These are phyloP conservation scores for Tetramorium simillimum DNA, from an alignment of 1,140 invertebrate species.

Conservation along the genomic window DNA sequence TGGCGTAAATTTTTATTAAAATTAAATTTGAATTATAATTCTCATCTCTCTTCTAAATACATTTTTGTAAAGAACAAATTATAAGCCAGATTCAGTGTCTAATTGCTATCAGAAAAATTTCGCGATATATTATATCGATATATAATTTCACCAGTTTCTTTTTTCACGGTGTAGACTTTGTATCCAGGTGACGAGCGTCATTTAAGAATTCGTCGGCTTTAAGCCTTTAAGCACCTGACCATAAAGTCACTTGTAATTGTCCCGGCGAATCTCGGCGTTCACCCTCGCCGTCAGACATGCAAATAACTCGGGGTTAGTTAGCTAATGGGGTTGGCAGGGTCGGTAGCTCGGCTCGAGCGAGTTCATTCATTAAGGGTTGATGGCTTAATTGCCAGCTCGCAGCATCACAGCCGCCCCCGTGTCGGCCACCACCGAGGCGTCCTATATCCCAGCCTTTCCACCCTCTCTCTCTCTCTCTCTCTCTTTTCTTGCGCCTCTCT, in stretches of 20 bases:
- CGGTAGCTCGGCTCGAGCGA: slow-evolving; percentile 75
- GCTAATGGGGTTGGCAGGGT: slow-evolving; percentile 83
- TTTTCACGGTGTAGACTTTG: neutral
- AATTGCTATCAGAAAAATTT: neutral
- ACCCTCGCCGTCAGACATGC: slow-evolving; percentile 82
- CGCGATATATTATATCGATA: neutral
- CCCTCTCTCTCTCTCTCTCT: slow-evolving; percentile 62
- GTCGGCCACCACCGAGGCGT: slow-evolving; percentile 48
- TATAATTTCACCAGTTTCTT: neutral
- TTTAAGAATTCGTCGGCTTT: slow-evolving; percentile 82
- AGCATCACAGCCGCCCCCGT: slow-evolving; percentile 79
- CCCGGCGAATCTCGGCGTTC: slow-evolving; percentile 82
- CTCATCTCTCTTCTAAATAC: neutral
- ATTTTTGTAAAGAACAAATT: neutral
- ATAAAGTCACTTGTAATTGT: slow-evolving; percentile 84
- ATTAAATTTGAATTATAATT: neutral
- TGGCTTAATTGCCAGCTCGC: slow-evolving; percentile 85
- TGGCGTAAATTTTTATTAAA: neutral
- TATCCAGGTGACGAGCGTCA: slow-evolving; percentile 2
- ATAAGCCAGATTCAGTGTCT: neutral
- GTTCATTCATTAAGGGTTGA: slow-evolving; percentile 85
- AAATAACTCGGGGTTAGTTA: slow-evolving; percentile 86
- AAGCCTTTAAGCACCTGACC: slow-evolving; percentile 85
- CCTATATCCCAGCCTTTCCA: slow-evolving; percentile 61
- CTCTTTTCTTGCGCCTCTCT: slow-evolving; percentile 25